Evolutionary conservation across 1,140 invertebrate species (phyloP).

Genomic region (Dreissena polymorpha): DNA sequence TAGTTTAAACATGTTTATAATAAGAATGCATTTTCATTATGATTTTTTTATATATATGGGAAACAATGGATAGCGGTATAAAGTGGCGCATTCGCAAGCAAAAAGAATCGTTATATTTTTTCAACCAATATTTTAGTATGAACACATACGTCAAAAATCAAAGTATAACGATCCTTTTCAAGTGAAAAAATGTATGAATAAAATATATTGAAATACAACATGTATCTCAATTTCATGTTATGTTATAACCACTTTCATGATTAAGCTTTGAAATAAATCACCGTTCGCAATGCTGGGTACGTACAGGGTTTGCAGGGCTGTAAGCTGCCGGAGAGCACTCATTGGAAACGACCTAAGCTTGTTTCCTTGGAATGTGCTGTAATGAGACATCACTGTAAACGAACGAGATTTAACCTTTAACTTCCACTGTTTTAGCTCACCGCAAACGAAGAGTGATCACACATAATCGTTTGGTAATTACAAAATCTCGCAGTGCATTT

Average conservation of each 20-base stretch:
- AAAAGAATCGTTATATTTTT: neutral
- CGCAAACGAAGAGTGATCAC: no score
- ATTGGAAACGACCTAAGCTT: constrained; percentile 24
- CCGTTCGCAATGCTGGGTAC: neutral
- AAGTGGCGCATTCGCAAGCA: neutral
- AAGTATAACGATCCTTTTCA: neutral
- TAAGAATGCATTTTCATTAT: no score
- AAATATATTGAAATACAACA: no score
- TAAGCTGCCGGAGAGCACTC: constrained; percentile 24
- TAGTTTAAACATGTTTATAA: no score
- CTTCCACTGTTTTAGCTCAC: no score
- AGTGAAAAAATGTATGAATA: neutral
- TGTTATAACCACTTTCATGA: neutral
- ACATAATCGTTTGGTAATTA: no score
- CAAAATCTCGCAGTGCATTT: no score
- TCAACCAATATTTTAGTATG: neutral
- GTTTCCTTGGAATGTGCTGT: constrained; percentile 53
- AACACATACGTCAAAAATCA: neutral
- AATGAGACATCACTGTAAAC: neutral
- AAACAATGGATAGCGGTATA: no score
- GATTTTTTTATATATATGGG: no score
- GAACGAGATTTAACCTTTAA: no score
- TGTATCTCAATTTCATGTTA: no score
- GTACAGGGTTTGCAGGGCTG: constrained; percentile 26
- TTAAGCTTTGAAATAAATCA: no score